Evolutionary conservation across 2,113 vertebrate genomes (phyloP).

Genomic region (Philantomba maxwellii): DNA sequence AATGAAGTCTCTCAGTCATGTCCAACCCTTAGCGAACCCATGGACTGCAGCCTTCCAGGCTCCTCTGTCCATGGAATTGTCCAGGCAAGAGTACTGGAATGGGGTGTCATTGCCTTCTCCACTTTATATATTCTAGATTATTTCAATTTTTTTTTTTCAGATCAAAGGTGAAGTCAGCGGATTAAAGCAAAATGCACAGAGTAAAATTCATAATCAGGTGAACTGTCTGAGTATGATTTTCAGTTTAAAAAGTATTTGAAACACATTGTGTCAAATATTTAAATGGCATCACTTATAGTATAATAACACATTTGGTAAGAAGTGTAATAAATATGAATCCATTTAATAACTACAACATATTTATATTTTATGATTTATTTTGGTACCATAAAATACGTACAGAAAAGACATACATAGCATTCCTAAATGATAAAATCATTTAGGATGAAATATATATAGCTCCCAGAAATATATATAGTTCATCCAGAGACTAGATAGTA

Average conservation of each 20-base stretch:
- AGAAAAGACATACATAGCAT: neutral
- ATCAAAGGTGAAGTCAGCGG: neutral
- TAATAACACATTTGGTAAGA: neutral
- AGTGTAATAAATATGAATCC: neutral
- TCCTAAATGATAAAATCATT: neutral
- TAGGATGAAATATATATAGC: too few relatives aligned
- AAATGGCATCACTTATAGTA: neutral
- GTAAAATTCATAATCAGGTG: neutral
- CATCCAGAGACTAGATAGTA: neutral
- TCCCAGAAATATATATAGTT: neutral
- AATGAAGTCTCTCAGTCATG: too few relatives aligned
- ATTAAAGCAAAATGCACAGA: neutral
- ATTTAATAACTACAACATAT: neutral
- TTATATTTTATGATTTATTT: neutral
- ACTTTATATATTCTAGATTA: constrained; percentile 3
- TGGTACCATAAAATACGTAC: neutral
- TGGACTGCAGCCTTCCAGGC: too few relatives aligned
- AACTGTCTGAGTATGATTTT: neutral
- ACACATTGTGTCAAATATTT: neutral
- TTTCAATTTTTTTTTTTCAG: neutral
- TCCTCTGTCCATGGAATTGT: too few relatives aligned
- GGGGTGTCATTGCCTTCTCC: too few relatives aligned
- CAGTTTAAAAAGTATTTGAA: neutral
- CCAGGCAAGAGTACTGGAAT: too few relatives aligned
- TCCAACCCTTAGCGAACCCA: rapidly evolving